phyloP scores from a whole-genome alignment of 2,888 invertebrate species.

The Apodemia mormo region DNA sequence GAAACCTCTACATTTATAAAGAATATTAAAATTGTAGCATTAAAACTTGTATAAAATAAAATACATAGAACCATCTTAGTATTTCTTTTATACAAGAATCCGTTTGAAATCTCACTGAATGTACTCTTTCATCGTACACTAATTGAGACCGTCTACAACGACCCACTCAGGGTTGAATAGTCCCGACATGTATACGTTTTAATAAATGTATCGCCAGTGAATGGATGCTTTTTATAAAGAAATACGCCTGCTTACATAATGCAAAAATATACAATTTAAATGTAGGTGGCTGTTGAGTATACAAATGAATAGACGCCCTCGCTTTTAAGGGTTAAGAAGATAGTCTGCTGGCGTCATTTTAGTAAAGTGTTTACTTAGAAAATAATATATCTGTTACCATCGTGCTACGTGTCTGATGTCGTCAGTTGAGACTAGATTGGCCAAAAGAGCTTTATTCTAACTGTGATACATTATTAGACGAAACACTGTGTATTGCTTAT shows the following conservation, averaged over 20 bases:
- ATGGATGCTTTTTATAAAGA: conserved; percentile 71
- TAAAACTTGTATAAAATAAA: conserved; percentile 29
- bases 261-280: conserved; percentile 74
- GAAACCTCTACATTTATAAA: background rate
- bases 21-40: conserved; percentile 16
- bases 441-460: too few species aligned
- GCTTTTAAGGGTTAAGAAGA: conserved; percentile 55
- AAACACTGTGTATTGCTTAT: too few species aligned
- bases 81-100: conserved; percentile 40
- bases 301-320: conserved; percentile 56
- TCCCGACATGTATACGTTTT: conserved; percentile 68
- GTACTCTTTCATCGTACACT: conserved; percentile 46
- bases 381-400: too few species aligned
- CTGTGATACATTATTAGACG: too few species aligned
- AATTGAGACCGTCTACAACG: conserved; percentile 57
- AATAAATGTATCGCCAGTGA: conserved; percentile 79
- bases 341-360: background rate
- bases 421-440: too few species aligned
- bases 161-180: conserved; percentile 70
- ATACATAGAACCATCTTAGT: conserved; percentile 39
- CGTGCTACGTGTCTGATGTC: too few species aligned
- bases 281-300: conserved; percentile 55
- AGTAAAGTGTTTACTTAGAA: too few species aligned
- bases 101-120: conserved; percentile 47
- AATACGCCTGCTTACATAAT: conserved; percentile 57